Conservation (phyloP, 2,797 vertebrate species). For the Bovichtus diacanthus region DNA sequence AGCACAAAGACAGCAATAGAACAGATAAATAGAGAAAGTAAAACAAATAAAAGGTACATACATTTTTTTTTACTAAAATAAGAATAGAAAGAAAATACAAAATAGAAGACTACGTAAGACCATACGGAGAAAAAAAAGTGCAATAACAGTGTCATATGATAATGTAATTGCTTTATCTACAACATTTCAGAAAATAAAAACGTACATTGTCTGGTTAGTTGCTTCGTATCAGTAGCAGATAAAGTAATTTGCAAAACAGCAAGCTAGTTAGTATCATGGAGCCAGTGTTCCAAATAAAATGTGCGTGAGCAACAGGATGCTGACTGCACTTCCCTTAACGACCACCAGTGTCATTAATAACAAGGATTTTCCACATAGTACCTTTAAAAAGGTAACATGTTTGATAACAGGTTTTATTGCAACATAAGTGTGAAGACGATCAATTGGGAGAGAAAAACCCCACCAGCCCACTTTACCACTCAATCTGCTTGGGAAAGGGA, state of each 20-base stretch:
- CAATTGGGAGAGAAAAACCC: not conserved
- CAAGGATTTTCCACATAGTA: no score
- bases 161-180: no score
- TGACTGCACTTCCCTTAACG: not conserved
- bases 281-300: not conserved
- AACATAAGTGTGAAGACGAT: no score
- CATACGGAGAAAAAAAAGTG: not conserved
- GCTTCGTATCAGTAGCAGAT: no score
- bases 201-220: no score
- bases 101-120: not conserved
- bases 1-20: not conserved
- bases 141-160: no score
- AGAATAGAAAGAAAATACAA: not conserved
- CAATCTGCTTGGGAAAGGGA: not conserved
- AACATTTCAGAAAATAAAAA: no score
- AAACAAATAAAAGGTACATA: not conserved
- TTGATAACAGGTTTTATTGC: no score
- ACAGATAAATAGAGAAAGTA: not conserved
- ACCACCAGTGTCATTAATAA: not conserved
- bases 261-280: no score
- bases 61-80: no score
- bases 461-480: not conserved
- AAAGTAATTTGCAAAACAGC: no score
- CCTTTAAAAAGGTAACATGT: no score
- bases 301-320: not conserved